These are phyloP conservation scores for Vulpes ferrilata DNA, from an alignment of 2,113 vertebrate species.

Conservation along the genomic window DNA sequence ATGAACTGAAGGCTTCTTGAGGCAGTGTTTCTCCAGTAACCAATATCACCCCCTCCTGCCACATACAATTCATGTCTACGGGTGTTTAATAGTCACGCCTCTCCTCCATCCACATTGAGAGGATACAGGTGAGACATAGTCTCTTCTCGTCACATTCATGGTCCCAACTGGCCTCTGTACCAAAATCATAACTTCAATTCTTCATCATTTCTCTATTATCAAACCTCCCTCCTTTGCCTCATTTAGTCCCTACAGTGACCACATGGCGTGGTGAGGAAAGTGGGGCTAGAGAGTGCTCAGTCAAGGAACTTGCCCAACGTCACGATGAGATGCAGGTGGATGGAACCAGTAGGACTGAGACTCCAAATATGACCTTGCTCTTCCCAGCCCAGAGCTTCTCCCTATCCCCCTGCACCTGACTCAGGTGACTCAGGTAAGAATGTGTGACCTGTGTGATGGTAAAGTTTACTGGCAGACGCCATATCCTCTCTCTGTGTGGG, in stretches of 20 bases:
- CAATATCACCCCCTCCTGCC: not conserved
- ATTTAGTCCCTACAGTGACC: too few relatives aligned
- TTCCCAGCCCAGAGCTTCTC: not conserved
- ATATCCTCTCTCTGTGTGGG: not conserved
- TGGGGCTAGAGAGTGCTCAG: not conserved
- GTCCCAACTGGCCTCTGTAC: not conserved
- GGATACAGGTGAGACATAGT: not conserved
- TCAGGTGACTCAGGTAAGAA: not conserved
- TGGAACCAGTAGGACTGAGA: not conserved
- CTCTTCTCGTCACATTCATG: not conserved
- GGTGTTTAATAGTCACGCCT: too few relatives aligned
- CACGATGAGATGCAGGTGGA: not conserved
- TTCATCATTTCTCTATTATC: not conserved
- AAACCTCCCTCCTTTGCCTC: not conserved
- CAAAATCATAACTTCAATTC: not conserved
- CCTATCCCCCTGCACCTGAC: too few relatives aligned
- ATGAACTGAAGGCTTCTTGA: not conserved
- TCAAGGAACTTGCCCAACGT: not conserved
- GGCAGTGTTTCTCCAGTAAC: fast-evolving
- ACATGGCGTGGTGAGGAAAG: not conserved
- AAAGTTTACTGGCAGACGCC: not conserved
- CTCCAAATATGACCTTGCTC: not conserved
- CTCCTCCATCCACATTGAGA: not conserved
- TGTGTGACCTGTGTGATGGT: not conserved
- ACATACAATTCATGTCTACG: fast-evolving